Conservation (phyloP, 2,113 vertebrate species). For the Eudyptes chrysolophus region DNA sequence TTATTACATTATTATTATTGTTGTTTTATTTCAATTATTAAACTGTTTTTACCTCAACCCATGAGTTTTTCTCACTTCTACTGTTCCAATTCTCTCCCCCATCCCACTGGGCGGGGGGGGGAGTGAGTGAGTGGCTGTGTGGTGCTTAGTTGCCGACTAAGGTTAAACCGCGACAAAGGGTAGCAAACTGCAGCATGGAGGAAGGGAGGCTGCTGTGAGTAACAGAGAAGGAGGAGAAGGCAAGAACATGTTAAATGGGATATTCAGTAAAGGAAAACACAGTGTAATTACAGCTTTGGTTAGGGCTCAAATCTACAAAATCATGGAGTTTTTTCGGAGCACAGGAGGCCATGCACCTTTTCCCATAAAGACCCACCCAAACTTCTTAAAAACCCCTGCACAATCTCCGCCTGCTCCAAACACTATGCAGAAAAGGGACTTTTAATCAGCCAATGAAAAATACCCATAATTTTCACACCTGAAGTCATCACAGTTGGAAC, state of each 20-base stretch:
- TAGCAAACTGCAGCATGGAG: not conserved
- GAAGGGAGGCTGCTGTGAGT: not conserved
- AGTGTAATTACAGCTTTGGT: not conserved
- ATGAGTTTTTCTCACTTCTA: too few species aligned
- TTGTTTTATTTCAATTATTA: too few species aligned
- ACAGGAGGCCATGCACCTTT: not conserved
- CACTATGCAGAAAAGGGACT: not conserved
- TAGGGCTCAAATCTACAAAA: not conserved
- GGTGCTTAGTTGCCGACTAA: too few species aligned
- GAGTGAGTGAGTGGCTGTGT: too few species aligned
- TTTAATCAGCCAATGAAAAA: not conserved
- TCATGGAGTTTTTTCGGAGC: not conserved
- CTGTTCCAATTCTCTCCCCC: too few species aligned
- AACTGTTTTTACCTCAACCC: too few species aligned
- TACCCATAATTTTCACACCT: not conserved
- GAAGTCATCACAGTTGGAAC: not conserved
- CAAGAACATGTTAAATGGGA: not conserved
- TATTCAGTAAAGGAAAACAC: not conserved
- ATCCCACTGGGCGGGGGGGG: too few species aligned
- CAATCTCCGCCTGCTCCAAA: not conserved
- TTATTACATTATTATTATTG: too few species aligned
- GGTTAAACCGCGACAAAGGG: too few species aligned
- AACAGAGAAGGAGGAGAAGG: not conserved
- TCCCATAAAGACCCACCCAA: not conserved
- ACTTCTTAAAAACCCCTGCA: rapidly evolving